Conservation (phyloP, 2,888 invertebrate species). For the Rhamnusium bicolor region DNA sequence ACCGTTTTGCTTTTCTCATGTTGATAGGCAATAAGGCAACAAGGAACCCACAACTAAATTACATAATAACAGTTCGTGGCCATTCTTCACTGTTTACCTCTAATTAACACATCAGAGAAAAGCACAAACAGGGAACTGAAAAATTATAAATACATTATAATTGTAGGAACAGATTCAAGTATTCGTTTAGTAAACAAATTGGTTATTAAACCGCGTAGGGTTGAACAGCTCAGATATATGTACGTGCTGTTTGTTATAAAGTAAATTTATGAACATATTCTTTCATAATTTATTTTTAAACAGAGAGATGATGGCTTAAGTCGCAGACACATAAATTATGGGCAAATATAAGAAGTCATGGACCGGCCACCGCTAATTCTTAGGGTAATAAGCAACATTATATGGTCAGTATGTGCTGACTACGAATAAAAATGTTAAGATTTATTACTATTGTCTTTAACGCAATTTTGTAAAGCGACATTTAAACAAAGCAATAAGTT, state of each 20-base stretch:
- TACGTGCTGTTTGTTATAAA: constrained; percentile 49
- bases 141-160: constrained; percentile 36
- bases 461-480: neutral
- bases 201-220: neutral
- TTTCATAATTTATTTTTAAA: constrained; percentile 65
- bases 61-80: constrained; percentile 22
- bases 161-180: constrained; percentile 19
- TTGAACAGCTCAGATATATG: neutral
- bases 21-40: constrained; percentile 10
- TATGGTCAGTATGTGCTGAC: constrained; percentile 49
- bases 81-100: constrained; percentile 21
- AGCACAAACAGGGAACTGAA: constrained; percentile 14
- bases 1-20: constrained; percentile 22
- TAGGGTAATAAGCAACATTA: constrained; percentile 57
- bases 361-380: constrained; percentile 56
- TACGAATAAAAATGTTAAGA: constrained; percentile 44
- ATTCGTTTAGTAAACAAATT: constrained; percentile 10
- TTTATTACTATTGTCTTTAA: constrained; percentile 50
- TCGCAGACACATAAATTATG: constrained; percentile 64
- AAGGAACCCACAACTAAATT: constrained; percentile 16
- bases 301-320: constrained; percentile 59
- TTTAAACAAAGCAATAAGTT: neutral
- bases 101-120: constrained; percentile 34
- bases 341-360: constrained; percentile 51
- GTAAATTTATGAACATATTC: constrained; percentile 64